Percentiles rank a stretch among this genome's conserved stretches.
These are phyloP conservation scores for Tachycineta bicolor DNA, from an alignment of 2,113 vertebrate genomes.

Conservation along the genomic window DNA sequence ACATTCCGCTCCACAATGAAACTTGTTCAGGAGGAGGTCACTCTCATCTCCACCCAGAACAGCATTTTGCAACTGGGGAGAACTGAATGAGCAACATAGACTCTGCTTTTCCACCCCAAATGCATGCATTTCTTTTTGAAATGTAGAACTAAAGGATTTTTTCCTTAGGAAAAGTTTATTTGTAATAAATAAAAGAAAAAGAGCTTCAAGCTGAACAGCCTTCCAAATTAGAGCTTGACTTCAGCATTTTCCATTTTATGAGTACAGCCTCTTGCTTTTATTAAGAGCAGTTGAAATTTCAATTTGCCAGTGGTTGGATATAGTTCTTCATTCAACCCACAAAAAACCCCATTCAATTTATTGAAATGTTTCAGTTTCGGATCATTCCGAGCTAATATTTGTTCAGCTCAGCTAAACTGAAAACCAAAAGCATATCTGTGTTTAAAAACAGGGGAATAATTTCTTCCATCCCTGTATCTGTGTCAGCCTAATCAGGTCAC, in stretches of 20 bases:
- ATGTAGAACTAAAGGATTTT: not conserved
- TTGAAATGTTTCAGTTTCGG: constrained; percentile 16
- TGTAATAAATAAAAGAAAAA: constrained; percentile 26
- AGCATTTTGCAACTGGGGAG: not conserved
- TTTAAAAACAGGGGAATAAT: constrained; percentile 15
- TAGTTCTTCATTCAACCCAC: not conserved
- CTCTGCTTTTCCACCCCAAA: not conserved
- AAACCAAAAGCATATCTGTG: not conserved
- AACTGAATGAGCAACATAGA: not conserved
- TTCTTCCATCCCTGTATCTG: constrained; percentile 13
- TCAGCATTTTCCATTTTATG: not conserved
- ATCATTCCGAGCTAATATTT: constrained; percentile 32
- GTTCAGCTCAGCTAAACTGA: constrained; percentile 6
- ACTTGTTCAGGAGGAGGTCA: not conserved
- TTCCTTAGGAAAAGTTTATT: not conserved
- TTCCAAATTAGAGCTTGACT: constrained; percentile 20
- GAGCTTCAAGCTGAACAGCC: not conserved
- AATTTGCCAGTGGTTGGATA: not conserved
- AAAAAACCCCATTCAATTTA: not conserved
- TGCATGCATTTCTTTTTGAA: not conserved
- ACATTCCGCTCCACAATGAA: not conserved
- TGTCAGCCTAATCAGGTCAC: constrained; percentile 62
- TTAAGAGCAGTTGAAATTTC: constrained; percentile 25
- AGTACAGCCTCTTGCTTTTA: constrained; percentile 6
- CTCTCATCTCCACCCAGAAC: not conserved